Evolutionary conservation across 2,797 vertebrate genomes (phyloP).

Genomic region (Hoplostethus mediterraneus): DNA sequence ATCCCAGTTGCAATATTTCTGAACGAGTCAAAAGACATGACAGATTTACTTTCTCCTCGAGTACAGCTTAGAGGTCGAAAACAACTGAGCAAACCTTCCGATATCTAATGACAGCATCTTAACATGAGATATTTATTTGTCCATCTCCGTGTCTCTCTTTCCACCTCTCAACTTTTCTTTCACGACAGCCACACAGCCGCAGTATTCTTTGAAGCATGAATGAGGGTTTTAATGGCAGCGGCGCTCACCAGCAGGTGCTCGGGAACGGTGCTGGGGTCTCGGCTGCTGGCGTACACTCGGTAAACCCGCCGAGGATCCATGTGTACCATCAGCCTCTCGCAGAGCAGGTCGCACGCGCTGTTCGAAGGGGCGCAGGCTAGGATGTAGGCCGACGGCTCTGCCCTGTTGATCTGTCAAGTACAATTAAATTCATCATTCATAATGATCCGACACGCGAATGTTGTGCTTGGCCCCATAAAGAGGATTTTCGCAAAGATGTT

Average conservation of each 20-base stretch:
- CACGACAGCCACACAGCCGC: too few species aligned
- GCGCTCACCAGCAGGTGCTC: slow-evolving; percentile 81
- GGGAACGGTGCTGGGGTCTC: slow-evolving; percentile 82
- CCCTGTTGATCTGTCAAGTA: slow-evolving; percentile 85
- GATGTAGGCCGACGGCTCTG: slow-evolving; percentile 78
- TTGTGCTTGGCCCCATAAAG: slow-evolving; percentile 51
- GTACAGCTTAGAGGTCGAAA: too few species aligned
- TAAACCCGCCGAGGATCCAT: slow-evolving; percentile 82
- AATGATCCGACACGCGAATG: slow-evolving; percentile 71
- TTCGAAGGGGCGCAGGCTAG: slow-evolving; percentile 94
- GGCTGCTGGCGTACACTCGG: slow-evolving; percentile 89
- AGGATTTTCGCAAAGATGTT: slow-evolving; percentile 70
- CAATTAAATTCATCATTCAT: slow-evolving; percentile 27
- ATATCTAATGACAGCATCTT: too few species aligned
- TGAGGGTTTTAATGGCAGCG: neutral
- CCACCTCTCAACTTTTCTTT: too few species aligned
- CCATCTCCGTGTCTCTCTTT: too few species aligned
- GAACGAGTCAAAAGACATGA: neutral
- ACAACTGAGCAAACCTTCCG: too few species aligned
- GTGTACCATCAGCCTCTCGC: slow-evolving; percentile 86
- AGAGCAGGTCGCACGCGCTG: slow-evolving; percentile 92
- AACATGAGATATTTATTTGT: too few species aligned
- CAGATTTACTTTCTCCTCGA: neutral
- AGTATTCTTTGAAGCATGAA: too few species aligned
- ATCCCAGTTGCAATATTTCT: slow-evolving; percentile 92